Evolutionary conservation across 2,797 vertebrate genomes (phyloP), one percentile per base, ranked within the genome.

Genomic region (Gephyroberyx darwinii): DNA sequence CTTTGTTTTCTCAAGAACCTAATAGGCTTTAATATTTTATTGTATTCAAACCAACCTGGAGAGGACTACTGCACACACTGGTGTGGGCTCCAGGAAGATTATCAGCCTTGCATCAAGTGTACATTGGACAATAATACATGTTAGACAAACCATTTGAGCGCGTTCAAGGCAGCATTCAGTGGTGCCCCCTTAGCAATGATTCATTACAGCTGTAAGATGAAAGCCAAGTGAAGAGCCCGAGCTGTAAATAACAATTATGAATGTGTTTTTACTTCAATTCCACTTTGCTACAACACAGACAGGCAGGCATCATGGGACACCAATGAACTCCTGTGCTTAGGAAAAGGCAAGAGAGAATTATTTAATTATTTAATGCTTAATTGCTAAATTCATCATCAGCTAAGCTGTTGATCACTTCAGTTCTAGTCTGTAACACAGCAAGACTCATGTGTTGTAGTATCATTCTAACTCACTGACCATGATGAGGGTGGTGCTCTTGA

Each of bases 1-100:
- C 8, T 39, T 39, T 51, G 48, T 51, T n/a, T 33, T 61, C 65
- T 71, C 1, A 7, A 2, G 8, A 51, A 54, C 52, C 14, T 16
- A 2, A 16, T 14, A 31, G 59, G 57, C 43, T 57, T 61, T 61
- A 41, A 43, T 55, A 48, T 47, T 39, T 39, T 39, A 55, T 12
- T 58, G 14, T 16, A n/a, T 9, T 64, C 31, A 57, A 10, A 19
- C 7, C 33, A 30, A 43, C 33, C 20, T 65, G 17, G 16, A 54
- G 14, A 43, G 16, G 19, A 10, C 26, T 19, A 9, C 8, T 17
- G 52, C 35, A 43, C 12, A 10, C 35, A 65, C 9, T 39, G n/a
- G n/a, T 14, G 50, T 10, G n/a, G 5, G 31, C 30, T 35, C 4
- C 19, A 52, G 3, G 7, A 7, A 35, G 35, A 12, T 13, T 53